Conservation (phyloP, 2,797 vertebrate genomes). For the Neosalanx taihuensis region DNA sequence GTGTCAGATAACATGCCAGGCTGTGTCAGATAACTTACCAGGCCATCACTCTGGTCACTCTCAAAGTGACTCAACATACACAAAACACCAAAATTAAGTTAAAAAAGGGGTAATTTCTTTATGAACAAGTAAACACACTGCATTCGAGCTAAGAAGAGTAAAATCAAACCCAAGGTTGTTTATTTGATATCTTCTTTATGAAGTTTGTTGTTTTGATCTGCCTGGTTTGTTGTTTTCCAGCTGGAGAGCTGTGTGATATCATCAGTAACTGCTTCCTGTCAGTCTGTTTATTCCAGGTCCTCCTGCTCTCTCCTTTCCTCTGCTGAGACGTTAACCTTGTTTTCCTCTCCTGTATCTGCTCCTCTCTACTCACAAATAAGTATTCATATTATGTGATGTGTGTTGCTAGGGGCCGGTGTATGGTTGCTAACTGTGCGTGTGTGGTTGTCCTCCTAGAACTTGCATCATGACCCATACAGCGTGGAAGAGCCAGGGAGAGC, state of each 20-base stretch:
- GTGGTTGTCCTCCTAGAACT: slow-evolving; percentile 73
- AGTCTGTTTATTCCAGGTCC: slow-evolving; percentile 84
- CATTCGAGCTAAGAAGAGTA: slow-evolving; percentile 18
- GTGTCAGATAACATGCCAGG: not conserved
- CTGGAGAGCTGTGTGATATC: slow-evolving; percentile 54
- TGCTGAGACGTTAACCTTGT: slow-evolving; percentile 54
- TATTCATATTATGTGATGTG: slow-evolving; percentile 1
- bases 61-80: not conserved
- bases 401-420: not conserved
- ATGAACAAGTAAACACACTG: too few species aligned
- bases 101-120: too few species aligned
- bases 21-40: not conserved
- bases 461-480: slow-evolving; percentile 85
- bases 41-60: too few species aligned
- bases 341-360: slow-evolving; percentile 36
- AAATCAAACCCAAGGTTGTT: slow-evolving; percentile 60
- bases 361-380: slow-evolving; percentile 37
- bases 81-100: not conserved
- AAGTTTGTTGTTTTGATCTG: slow-evolving; percentile 39
- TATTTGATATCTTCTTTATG: slow-evolving; percentile 18
- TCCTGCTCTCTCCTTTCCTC: slow-evolving; percentile 50
- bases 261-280: slow-evolving; percentile 73
- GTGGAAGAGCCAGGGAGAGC: slow-evolving; percentile 76
- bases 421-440: slow-evolving; percentile 33
- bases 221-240: slow-evolving; percentile 27